A percentile compares a stretch with the other conserved stretches of the same genome.
Conservation (phyloP, 2,797 vertebrate species). For the Antrozous pallidus region DNA sequence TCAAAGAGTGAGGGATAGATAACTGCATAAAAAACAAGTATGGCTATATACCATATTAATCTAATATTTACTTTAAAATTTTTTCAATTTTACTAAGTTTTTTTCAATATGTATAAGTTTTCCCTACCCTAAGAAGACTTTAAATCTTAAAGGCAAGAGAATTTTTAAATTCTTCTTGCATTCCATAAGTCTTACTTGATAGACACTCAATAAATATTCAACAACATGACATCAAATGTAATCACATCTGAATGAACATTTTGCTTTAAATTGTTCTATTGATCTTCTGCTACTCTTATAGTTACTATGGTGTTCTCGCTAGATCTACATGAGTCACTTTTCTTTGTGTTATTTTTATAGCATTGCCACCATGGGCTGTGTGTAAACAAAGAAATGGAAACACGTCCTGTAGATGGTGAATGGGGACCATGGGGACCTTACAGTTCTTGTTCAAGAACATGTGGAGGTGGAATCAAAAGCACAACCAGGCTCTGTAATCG, state of each 20-base stretch:
- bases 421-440: conserved; percentile 97
- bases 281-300: background rate
- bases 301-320: background rate
- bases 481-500: conserved; percentile 91
- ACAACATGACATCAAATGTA: background rate
- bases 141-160: background rate
- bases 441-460: conserved; percentile 93
- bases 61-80: background rate
- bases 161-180: background rate
- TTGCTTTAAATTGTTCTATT: background rate
- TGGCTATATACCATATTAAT: background rate
- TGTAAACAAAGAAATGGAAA: conserved; percentile 92
- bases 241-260: background rate
- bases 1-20: background rate
- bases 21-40: background rate
- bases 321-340: background rate
- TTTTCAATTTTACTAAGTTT: background rate
- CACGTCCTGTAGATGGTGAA: conserved; percentile 90
- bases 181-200: background rate
- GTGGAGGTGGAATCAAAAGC: conserved; percentile 95
- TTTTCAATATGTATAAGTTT: background rate
- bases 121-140: background rate
- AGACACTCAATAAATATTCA: background rate
- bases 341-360: conserved; percentile 79
- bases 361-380: conserved; percentile 95